A percentile compares a stretch with the other conserved stretches of the same genome.
Conservation (phyloP, 2,113 vertebrate genomes). For the Actinemys pallida region DNA sequence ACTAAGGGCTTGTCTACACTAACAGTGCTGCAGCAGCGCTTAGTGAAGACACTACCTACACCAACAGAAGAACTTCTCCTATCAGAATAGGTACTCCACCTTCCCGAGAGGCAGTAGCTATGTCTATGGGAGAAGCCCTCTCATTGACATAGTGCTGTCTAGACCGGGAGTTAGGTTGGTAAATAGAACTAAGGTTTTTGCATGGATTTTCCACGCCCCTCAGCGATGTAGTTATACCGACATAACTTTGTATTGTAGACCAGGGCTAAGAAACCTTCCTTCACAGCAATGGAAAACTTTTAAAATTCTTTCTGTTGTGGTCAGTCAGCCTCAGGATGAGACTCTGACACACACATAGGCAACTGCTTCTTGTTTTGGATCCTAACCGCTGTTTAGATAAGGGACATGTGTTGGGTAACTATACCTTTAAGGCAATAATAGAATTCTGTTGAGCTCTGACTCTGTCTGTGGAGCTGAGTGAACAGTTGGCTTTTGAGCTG, state of each 20-base stretch:
- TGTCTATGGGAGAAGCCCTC: too few relatives aligned
- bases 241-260: background rate
- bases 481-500: slow-evolving; percentile 32
- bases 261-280: too few relatives aligned
- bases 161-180: background rate
- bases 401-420: rapidly evolving
- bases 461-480: background rate
- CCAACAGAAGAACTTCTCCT: background rate
- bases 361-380: background rate
- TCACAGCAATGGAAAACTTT: background rate
- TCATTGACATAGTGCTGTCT: background rate
- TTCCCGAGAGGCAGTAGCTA: background rate
- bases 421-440: background rate
- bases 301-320: background rate
- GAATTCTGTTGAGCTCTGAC: rapidly evolving
- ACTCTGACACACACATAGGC: background rate
- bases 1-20: background rate
- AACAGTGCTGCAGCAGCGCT: background rate
- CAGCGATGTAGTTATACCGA: background rate
- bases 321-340: background rate
- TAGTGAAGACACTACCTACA: background rate
- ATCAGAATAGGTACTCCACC: background rate
- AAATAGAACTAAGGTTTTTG: background rate
- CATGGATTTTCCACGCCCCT: background rate
- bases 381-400: background rate